These are phyloP conservation scores for Pseudochromis fuscus DNA, from an alignment of 2,797 vertebrate species.

Conservation along the genomic window DNA sequence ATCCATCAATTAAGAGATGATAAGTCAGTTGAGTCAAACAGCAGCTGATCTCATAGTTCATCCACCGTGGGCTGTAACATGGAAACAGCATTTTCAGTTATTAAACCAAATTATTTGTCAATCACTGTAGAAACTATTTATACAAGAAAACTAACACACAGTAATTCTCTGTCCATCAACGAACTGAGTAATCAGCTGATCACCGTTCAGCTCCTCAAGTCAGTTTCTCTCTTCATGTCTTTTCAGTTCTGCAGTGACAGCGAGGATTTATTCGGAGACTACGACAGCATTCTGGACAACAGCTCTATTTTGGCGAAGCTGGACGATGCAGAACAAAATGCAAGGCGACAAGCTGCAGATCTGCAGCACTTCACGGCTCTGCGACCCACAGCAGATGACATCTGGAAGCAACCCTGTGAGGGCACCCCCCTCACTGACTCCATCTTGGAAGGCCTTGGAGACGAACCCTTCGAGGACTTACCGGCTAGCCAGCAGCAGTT, in stretches of 20 bases:
- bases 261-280: constrained; percentile 92
- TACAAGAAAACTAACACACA: too few relatives aligned
- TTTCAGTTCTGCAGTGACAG: constrained; percentile 85
- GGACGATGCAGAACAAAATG: constrained; percentile 82
- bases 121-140: too few relatives aligned
- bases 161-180: too few relatives aligned
- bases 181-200: too few relatives aligned
- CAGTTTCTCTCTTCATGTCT: constrained; percentile 1
- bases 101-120: too few relatives aligned
- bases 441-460: constrained; percentile 50
- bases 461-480: constrained; percentile 79
- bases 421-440: constrained; percentile 62
- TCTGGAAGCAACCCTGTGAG: too few relatives aligned
- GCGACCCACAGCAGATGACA: constrained; percentile 14
- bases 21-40: too few relatives aligned
- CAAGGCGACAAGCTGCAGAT: constrained; percentile 13
- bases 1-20: too few relatives aligned
- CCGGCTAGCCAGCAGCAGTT: constrained; percentile 87
- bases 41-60: too few relatives aligned
- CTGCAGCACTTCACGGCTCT: not conserved
- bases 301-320: constrained; percentile 87
- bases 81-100: too few relatives aligned
- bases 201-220: not conserved
- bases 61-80: too few relatives aligned
- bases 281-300: constrained; percentile 88